Conservation (phyloP, 2,797 vertebrate genomes). For the Neomorphus geoffroyi region DNA sequence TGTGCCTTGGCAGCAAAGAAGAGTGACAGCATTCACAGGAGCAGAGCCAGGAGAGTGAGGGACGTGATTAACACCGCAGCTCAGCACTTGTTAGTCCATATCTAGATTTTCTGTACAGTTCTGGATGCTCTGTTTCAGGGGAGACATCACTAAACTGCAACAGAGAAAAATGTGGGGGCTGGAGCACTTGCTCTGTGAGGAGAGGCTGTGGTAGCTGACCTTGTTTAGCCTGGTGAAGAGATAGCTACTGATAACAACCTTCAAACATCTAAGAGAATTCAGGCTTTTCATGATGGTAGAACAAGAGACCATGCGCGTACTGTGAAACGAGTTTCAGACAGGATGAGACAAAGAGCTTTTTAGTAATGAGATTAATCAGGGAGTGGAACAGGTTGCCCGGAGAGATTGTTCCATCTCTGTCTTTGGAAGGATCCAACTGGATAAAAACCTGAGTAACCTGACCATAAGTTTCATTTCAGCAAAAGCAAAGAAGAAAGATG, state of each 20-base stretch:
- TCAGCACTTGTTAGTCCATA: neutral
- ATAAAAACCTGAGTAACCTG: neutral
- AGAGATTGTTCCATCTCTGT: neutral
- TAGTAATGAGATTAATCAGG: neutral
- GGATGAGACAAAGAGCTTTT: neutral
- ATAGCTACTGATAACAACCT: neutral
- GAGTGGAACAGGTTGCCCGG: neutral
- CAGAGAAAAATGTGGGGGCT: neutral
- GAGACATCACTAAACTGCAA: neutral
- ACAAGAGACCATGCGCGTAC: neutral
- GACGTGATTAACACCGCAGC: neutral
- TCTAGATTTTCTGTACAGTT: neutral
- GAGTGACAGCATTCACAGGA: neutral
- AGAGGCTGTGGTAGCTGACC: neutral
- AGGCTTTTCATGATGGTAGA: neutral
- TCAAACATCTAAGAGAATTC: neutral
- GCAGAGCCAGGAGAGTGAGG: neutral
- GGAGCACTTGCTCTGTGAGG: neutral
- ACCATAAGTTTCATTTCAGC: neutral
- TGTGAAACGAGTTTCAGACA: neutral
- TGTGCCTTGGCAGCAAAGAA: neutral
- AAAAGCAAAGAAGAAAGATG: neutral
- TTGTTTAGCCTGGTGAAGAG: neutral
- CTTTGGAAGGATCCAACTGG: neutral
- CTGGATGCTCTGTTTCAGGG: neutral